Evolutionary conservation across 37 sponge, comb jelly and placozoan genomes (phyloP), one percentile per base, ranked within the genome.

Genomic region (Corticium candelabrum): DNA sequence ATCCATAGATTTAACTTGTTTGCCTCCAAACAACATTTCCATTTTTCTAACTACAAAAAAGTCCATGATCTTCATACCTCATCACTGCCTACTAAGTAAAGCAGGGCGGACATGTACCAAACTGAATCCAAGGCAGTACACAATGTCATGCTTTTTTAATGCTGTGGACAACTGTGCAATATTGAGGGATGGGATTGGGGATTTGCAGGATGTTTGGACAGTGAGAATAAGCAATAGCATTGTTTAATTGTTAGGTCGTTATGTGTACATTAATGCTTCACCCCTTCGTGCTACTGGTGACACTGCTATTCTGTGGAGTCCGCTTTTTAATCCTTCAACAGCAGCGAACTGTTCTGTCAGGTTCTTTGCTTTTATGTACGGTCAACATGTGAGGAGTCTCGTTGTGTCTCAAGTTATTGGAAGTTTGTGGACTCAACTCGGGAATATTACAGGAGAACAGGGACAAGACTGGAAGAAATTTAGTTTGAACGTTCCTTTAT

Each of bases 231-330:
- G 62, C 11, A 21, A 50, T 50, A 50, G 11, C 15, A 11, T 50
- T 27, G 21, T 50, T 27, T 11, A 50, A 50, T 11, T 50, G 15
- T 50, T 21, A 3, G 81, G 81, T 37, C 81, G 69, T 74, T 80
- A 76, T 74, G 70, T 80, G 41, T 80, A 80, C 50, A 80, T 80
- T 3, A 74, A 80, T 40, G 70, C 43, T 1, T 74, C 74, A 21
- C 43, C 68, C 50, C 81, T 74, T 27, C 5, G 81, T 39, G 73
- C 68, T 38, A 71, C 81, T 30, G 81, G 81, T 15, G 81, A 80
- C 81, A 76, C 50, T 3, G 81, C 81, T 2, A 40, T 74, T 50
- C 62, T 50, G 15, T 27, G 11, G 11, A 50, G 62, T 50, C 62
- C 62, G 11, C 11, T 50, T 27, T 50, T 27, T 50, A 11, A 11